Percentiles rank a stretch among this genome's conserved stretches.
Conservation (phyloP, 2,888 invertebrate species). For the Meiosimyza platycephala region DNA sequence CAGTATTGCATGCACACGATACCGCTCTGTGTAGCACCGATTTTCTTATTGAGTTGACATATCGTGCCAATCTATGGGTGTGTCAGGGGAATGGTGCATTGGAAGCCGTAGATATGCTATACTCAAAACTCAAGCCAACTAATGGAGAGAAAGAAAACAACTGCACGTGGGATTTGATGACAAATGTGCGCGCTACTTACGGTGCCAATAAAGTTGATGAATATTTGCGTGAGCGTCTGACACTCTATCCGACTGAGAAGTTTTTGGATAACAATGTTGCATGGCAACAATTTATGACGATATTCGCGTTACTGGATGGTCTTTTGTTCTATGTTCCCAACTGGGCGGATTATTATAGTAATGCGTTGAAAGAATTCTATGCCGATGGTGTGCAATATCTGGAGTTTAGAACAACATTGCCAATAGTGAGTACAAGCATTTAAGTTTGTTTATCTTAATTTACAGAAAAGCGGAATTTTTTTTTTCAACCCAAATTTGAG, state of each 20-base stretch:
- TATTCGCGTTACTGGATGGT: slow-evolving; percentile 70
- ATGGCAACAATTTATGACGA: slow-evolving; percentile 72
- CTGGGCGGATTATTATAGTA: slow-evolving; percentile 76
- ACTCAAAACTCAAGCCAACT: slow-evolving; percentile 51
- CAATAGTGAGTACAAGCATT: slow-evolving; percentile 59
- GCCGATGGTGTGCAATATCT: slow-evolving; percentile 78
- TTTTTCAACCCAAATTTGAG: too few species aligned
- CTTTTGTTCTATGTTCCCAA: slow-evolving; percentile 74
- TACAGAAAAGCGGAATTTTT: too few species aligned
- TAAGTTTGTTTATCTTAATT: neutral
- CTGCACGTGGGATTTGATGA: slow-evolving; percentile 56
- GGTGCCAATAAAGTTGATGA: slow-evolving; percentile 68
- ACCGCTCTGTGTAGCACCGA: slow-evolving; percentile 74
- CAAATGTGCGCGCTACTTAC: slow-evolving; percentile 49
- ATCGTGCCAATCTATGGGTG: slow-evolving; percentile 70
- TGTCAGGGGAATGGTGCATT: slow-evolving; percentile 61
- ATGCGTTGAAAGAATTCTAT: slow-evolving; percentile 72
- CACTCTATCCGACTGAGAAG: slow-evolving; percentile 69
- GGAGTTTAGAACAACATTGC: slow-evolving; percentile 76
- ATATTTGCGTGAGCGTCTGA: slow-evolving; percentile 70
- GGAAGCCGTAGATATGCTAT: slow-evolving; percentile 47
- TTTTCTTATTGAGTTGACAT: slow-evolving; percentile 74
- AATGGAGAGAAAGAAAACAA: slow-evolving; percentile 5
- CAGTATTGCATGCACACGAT: slow-evolving; percentile 77
- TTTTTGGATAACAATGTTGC: slow-evolving; percentile 71